These are phyloP conservation scores for Rhorus exstirpatorius DNA, from an alignment of 2,888 invertebrate genomes.

Conservation along the genomic window DNA sequence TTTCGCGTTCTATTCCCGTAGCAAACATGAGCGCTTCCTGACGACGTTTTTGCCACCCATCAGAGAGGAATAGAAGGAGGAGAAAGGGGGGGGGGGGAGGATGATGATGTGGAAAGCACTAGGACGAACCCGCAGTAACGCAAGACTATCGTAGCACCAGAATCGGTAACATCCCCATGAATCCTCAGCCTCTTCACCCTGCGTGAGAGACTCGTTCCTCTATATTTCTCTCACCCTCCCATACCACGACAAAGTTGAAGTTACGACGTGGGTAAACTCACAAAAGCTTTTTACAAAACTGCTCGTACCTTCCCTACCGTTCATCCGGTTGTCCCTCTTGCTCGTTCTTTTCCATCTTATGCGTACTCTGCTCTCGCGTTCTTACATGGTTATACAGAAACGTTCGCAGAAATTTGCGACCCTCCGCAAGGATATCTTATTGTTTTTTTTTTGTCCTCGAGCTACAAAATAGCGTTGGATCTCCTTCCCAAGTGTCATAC, in stretches of 20 bases:
- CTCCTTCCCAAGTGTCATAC: slow-evolving; percentile 56
- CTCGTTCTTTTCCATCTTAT: slow-evolving; percentile 12
- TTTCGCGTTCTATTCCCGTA: slow-evolving; percentile 33
- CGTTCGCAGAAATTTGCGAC: slow-evolving; percentile 59
- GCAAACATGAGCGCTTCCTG: slow-evolving; percentile 17
- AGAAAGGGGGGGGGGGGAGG: slow-evolving; percentile 10
- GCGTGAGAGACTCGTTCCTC: slow-evolving; percentile 35
- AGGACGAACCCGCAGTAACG: slow-evolving; percentile 49
- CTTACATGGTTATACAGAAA: slow-evolving; percentile 28
- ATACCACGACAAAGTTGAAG: slow-evolving; percentile 80
- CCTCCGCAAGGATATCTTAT: slow-evolving; percentile 25
- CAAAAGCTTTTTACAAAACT: slow-evolving; percentile 85
- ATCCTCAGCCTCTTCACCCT: slow-evolving; percentile 39
- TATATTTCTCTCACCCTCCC: slow-evolving; percentile 46
- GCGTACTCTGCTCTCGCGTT: slow-evolving; percentile 1
- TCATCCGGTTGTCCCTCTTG: slow-evolving; percentile 4
- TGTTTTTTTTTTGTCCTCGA: slow-evolving; percentile 12
- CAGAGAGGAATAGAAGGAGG: slow-evolving; percentile 1
- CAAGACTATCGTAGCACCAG: slow-evolving; percentile 43
- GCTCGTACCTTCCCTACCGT: slow-evolving; percentile 57
- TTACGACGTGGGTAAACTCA: slow-evolving; percentile 82
- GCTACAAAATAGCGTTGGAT: slow-evolving; percentile 1
- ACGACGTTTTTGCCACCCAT: slow-evolving; percentile 3
- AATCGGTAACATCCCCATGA: slow-evolving; percentile 46
- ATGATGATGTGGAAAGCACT: slow-evolving; percentile 22